Conservation (phyloP, 2,888 invertebrate species). For the Cheiracanthium punctorium region DNA sequence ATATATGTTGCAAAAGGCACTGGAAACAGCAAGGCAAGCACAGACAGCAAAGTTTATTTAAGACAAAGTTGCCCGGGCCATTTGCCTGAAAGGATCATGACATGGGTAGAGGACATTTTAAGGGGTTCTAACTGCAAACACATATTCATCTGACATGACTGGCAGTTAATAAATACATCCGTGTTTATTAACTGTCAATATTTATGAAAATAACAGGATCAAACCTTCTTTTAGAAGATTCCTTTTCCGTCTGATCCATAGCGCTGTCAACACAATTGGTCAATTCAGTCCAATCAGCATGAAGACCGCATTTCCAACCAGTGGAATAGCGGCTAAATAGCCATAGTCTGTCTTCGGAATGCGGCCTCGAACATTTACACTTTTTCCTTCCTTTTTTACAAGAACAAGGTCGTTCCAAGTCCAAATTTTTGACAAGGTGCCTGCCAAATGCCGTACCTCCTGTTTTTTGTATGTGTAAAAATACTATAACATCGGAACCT, state of each 20-base stretch:
- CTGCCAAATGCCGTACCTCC: conserved; percentile 96
- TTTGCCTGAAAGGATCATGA: too few species aligned
- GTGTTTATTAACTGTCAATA: too few species aligned
- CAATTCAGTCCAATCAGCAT: conserved; percentile 98
- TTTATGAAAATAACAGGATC: too few species aligned
- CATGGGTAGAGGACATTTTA: too few species aligned
- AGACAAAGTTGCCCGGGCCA: too few species aligned
- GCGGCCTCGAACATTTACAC: conserved; percentile 75
- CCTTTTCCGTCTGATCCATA: conserved; percentile 92
- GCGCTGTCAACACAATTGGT: conserved; percentile 93
- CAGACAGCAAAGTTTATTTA: too few species aligned
- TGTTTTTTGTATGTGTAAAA: conserved; percentile 99
- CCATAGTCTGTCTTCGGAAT: conserved; percentile 88
- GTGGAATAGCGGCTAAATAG: conserved; percentile 97
- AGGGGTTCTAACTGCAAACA: too few species aligned
- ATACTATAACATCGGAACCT: conserved; percentile 96
- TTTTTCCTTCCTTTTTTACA: conserved; percentile 71
- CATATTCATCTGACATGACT: too few species aligned
- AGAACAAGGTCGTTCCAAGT: conserved; percentile 89
- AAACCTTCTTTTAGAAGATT: conserved; percentile 67
- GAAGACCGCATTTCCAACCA: conserved; percentile 98
- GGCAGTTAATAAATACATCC: too few species aligned
- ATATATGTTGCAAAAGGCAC: too few species aligned
- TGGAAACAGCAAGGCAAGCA: too few species aligned
- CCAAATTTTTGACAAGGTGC: conserved; percentile 95